Base-by-base conservation (phyloP, 2,113 vertebrate species). In the Bucco capensis region DNA sequence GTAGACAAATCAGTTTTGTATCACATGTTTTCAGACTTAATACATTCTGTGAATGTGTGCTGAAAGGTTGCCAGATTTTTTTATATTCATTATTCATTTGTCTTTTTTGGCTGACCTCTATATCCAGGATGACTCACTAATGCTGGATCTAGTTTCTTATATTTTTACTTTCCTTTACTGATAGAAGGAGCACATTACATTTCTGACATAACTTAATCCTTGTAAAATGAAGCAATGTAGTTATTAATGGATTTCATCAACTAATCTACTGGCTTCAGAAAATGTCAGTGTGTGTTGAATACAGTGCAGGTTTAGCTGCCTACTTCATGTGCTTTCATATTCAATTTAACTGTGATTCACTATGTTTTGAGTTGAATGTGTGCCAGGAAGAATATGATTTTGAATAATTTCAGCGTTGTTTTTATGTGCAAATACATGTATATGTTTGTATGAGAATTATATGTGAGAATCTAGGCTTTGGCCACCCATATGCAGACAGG, bases 161-260 rank as follows among this genome's bases (percentile, higher is more conserved):
- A 38, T 86, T 94, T 88, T 95, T 93, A 71, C 62, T 92, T 82
- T 88, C 27, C 64, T 92, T 50, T 90, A 66, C 54, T 90, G 69
- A 78, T 83, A 81, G 82, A 70, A 83, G 49, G 66, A 94, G 27
- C 15, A 44, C 58, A 44, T 82, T 76, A 42, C 62, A 92, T 92
- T 96, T 94, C 70, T 87, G 65, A 94, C 80, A 86, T 94, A 94
- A 84, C 71, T 93, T 78, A 53, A 67, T 42, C 66, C 70, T 86
- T 91, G 83, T 89, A 81, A 92, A 94, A 89, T 40, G 75, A 83
- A 66, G 51, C 62, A 86, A 40, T 53, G 77, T 89, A 86, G 70
- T 88, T 95, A 93, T 86, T 90, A 91, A 80, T 91, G 88, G 90
- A 92, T 87, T 96, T 94, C 37, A 40, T 82, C 51, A 82, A 77